Percentiles rank a stretch among this genome's conserved stretches.
Conservation (phyloP, 2,113 vertebrate species). For the Gasterosteus nipponicus region DNA sequence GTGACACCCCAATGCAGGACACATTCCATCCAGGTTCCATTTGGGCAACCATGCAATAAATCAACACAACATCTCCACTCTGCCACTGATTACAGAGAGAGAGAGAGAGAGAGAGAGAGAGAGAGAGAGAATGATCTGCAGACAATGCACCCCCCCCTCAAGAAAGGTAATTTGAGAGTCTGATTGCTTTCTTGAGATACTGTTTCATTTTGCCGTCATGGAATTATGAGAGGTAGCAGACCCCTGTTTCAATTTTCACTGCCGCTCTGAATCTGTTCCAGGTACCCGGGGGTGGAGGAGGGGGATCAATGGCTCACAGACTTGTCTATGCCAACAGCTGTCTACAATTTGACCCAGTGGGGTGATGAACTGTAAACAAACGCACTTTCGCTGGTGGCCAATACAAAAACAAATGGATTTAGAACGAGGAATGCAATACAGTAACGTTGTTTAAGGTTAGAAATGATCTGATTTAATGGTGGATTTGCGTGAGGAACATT, state of each 20-base stretch:
- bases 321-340: constrained; percentile 59
- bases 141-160: constrained; percentile 47
- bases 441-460: constrained; percentile 14
- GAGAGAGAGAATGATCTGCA: constrained; percentile 54
- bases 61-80: constrained; percentile 69
- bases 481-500: constrained; percentile 21
- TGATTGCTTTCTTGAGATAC: constrained; percentile 74
- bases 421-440: constrained; percentile 5
- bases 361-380: constrained; percentile 61
- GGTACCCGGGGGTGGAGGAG: constrained; percentile 17
- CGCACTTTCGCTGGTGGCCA: constrained; percentile 37
- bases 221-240: constrained; percentile 65
- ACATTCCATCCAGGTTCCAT: constrained; percentile 70
- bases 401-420: constrained; percentile 45
- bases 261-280: constrained; percentile 58
- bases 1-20: constrained; percentile 69
- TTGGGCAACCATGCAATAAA: constrained; percentile 76
- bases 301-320: constrained; percentile 50
- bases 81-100: constrained; percentile 66
- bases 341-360: constrained; percentile 59
- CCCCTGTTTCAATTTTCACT: constrained; percentile 67
- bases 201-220: constrained; percentile 69
- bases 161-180: constrained; percentile 72
- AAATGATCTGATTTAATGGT: constrained; percentile 31
- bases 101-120: background rate